phyloP scores from a whole-genome alignment of 2,888 invertebrate genomes.

The Glyphotaelius pellucidus region DNA sequence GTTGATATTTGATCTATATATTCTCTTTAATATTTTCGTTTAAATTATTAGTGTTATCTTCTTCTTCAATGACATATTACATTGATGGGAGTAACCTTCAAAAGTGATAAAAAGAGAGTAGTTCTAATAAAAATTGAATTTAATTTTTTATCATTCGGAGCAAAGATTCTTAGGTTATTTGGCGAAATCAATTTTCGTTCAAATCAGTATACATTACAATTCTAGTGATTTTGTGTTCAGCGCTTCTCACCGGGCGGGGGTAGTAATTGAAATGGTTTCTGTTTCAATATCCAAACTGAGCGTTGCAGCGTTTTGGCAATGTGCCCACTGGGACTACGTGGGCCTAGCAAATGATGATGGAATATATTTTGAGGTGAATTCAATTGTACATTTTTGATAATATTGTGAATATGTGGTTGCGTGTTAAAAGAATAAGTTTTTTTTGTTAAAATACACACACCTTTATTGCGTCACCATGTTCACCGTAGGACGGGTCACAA shows the following conservation, averaged over 20 bases:
- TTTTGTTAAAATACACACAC: not conserved
- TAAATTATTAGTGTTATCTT: too few species aligned
- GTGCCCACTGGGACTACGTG: slow-evolving; percentile 27
- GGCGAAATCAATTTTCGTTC: too few species aligned
- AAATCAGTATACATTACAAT: not conserved
- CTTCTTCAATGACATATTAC: too few species aligned
- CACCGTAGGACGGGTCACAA: not conserved
- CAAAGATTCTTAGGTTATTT: too few species aligned
- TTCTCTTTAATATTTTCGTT: too few species aligned
- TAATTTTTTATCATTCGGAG: too few species aligned
- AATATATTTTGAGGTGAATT: not conserved
- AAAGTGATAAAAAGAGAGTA: too few species aligned
- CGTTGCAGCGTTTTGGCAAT: slow-evolving; percentile 46
- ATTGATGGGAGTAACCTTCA: too few species aligned
- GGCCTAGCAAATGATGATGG: not conserved
- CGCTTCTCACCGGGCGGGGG: not conserved
- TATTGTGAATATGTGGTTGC: not conserved
- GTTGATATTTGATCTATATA: too few species aligned
- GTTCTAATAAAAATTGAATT: too few species aligned
- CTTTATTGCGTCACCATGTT: not conserved
- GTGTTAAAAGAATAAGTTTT: not conserved
- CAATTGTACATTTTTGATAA: not conserved
- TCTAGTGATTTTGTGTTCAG: not conserved
- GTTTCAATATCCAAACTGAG: slow-evolving; percentile 41
- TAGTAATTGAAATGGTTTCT: slow-evolving; percentile 47